Evolutionary conservation across 2,113 vertebrate species (phyloP), one percentile per base, ranked within the genome.

Genomic region (Forbesichthys papilliferus): DNA sequence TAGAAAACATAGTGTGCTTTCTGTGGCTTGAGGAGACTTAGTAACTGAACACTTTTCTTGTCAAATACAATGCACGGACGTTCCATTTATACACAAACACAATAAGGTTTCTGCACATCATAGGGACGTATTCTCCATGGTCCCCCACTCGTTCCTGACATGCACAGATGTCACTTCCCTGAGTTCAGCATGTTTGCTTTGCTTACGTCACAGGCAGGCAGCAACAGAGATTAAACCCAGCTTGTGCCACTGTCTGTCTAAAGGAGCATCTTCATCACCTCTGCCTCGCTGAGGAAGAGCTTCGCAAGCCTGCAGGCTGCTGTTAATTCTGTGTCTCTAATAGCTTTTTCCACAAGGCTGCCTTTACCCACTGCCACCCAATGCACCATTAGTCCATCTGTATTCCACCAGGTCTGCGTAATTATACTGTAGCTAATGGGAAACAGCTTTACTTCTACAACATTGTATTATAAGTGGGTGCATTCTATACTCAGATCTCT

Each of bases 311-410:
- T 69, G 27, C 27, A 27, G 27, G 27, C 27, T 0, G 72, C 60
- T 42, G 36, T 79, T 82, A 87, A 89, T 79, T 81, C 74, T 68
- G 64, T 61, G 75, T 65, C 77, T 75, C 61, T 83, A 88, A 88
- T 90, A 80, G 79, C 78, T 86, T 85, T 86, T 86, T 87, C 82
- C 79, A 80, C 79, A 75, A 72, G 79, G 78, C 67, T 85, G 78
- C 79, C 76, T 68, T 58, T 74, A 68, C 70, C 68, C 63, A 60
- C 62, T 74, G 47, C 70, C 68, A 51, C 82, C 61, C 72, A 75
- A 66, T 46, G 70, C 69, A 72, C 60, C 74, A 72, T 80, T 75
- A 84, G 69, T 66, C 56, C 62, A 55, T 83, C 66, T 68, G 81
- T 34, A 61, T 80, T 64, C 70, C 74, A 65, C 16, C 34, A 48